Evolutionary conservation across 2,888 invertebrate genomes (phyloP), one percentile per base, ranked within the genome.

Genomic region (Vandiemenella viatica): DNA sequence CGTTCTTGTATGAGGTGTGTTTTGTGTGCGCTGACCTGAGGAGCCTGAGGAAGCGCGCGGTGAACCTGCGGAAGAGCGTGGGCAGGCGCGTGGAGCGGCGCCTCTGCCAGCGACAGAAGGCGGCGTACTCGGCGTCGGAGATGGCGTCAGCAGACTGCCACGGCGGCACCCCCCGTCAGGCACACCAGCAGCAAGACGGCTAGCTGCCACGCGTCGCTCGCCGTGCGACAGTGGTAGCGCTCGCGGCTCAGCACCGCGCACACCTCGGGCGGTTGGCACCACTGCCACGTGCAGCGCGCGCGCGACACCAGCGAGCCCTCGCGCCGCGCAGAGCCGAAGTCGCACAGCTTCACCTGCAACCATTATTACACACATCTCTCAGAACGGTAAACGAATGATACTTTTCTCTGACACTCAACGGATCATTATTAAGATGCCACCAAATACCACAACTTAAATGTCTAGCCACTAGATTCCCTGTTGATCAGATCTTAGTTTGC

Each of bases 201-300:
- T 55, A 84, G 74, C 55, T 84, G 83, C 85, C 85, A 87, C 23
- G 80, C 77, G 61, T 87, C 86, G 15, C 77, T 75, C 43, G 75
- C 71, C 5, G 75, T 68, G 57, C 77, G 72, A 55, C 83, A 82
- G 38, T 74, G 72, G 59, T 83, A 81, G 55, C 74, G 66, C 59
- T 77, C 77, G 57, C 77, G 75, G 54, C 71, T 70, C 4, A 77
- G 69, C 37, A 75, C 69, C 56, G 76, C 76, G 58, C 74, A 65
- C 8, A 76, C 70, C 61, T 77, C 77, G 1, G 77, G 77, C 1
- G 77, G 75, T 53, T 75, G 65, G 55, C 74, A 76, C 13, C 74
- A 71, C 21, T 71, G 65, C 75, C 75, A 75, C 5, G 73, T 73
- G 55, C 75, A 73, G 45, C 71, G 66, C 13, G 72, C 71, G 57